Conservation (phyloP, 2,797 vertebrate genomes). For the Pipistrellus nathusii region DNA sequence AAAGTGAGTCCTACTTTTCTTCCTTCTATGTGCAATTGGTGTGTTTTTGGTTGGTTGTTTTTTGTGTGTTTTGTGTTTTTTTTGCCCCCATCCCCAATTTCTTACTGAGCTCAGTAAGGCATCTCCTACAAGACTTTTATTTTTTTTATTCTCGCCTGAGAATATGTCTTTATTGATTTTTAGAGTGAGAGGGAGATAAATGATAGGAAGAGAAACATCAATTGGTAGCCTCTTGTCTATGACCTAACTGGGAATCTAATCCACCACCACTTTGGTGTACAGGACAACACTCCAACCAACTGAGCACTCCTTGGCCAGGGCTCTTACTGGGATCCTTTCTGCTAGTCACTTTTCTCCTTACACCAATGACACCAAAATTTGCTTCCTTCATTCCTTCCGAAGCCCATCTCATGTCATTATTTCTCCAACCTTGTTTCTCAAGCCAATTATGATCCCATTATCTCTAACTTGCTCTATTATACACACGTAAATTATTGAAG, state of each 20-base stretch:
- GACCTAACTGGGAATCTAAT: not conserved
- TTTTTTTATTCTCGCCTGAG: not conserved
- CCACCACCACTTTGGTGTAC: not conserved
- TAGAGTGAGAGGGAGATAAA: not conserved
- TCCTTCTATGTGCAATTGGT: not conserved
- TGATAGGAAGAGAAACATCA: not conserved
- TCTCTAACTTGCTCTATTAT: conserved; percentile 70
- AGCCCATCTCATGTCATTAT: conserved; percentile 66
- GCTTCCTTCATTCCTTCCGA: conserved; percentile 64
- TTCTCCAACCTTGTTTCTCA: conserved; percentile 79
- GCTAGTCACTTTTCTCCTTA: conserved; percentile 46
- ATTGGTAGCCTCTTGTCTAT: not conserved
- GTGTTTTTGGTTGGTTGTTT: not conserved
- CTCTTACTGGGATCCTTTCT: conserved; percentile 39
- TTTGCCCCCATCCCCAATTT: not conserved
- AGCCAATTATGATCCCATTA: conserved; percentile 79
- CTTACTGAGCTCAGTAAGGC: not conserved
- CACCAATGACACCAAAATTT: conserved; percentile 47
- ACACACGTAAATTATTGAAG: conserved; percentile 63
- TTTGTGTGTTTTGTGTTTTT: not conserved
- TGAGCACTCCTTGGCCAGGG: not conserved
- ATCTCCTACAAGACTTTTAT: not conserved
- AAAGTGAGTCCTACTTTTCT: not conserved
- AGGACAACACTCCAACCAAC: not conserved
- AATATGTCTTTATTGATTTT: not conserved